Evolutionary conservation across 1,140 invertebrate genomes (phyloP).

Genomic region (Orius insidiosus): DNA sequence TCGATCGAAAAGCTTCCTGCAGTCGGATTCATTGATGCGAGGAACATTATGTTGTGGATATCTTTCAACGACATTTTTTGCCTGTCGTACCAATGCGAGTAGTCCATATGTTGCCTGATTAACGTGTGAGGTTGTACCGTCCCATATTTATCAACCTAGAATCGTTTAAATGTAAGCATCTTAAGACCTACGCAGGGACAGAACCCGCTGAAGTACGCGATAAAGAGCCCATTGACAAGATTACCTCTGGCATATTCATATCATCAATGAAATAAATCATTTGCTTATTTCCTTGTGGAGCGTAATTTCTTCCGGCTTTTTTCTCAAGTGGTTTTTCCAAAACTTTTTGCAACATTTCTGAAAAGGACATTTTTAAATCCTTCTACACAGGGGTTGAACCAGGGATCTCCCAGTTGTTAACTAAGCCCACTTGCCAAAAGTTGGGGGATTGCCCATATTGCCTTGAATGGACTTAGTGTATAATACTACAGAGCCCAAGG

Average conservation of each 20-base stretch:
- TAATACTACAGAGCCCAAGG: no score
- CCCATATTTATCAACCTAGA: slow-evolving; percentile 72
- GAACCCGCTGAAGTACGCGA: not conserved
- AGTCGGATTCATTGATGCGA: slow-evolving; percentile 92
- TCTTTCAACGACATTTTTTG: slow-evolving; percentile 75
- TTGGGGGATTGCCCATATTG: no score
- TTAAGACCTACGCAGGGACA: not conserved
- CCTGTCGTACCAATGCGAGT: slow-evolving; percentile 84
- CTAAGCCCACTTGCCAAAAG: no score
- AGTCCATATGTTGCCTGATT: slow-evolving; percentile 85
- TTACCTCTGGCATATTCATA: slow-evolving; percentile 86
- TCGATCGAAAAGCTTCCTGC: slow-evolving; percentile 90
- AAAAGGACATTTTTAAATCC: slow-evolving; percentile 3
- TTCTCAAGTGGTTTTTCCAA: slow-evolving; percentile 88
- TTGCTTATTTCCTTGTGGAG: slow-evolving; percentile 74
- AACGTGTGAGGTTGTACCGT: slow-evolving; percentile 91
- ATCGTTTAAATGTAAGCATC: not conserved
- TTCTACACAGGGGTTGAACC: no score
- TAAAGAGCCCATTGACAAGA: not conserved
- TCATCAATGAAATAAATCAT: slow-evolving; percentile 94
- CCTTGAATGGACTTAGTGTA: no score
- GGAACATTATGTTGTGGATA: slow-evolving; percentile 87
- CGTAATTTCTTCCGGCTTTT: slow-evolving; percentile 84
- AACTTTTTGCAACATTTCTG: slow-evolving; percentile 73
- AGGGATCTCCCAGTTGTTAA: no score